Evolutionary conservation across 1,140 invertebrate genomes (phyloP).

Genomic region (Papilio glaucus): DNA sequence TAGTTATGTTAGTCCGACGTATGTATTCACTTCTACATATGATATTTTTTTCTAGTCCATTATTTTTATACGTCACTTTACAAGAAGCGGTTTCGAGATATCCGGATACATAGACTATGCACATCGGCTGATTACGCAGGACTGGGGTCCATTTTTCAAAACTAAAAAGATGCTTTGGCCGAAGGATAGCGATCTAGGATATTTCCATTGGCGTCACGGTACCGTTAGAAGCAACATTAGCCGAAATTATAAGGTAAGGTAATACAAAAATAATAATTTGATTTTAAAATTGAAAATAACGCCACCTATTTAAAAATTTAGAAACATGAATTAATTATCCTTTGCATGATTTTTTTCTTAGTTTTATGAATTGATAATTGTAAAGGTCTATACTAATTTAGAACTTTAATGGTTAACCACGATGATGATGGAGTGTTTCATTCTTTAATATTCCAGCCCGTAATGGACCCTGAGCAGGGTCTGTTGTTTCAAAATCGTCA

Average conservation of each 20-base stretch:
- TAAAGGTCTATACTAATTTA: no score
- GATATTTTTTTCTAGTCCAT: constrained; percentile 86
- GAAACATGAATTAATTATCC: no score
- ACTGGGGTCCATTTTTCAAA: constrained; percentile 89
- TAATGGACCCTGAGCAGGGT: constrained; percentile 86
- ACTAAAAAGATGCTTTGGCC: constrained; percentile 86
- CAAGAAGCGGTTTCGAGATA: constrained; percentile 87
- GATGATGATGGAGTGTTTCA: no score
- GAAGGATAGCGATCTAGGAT: constrained; percentile 87
- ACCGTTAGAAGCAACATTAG: constrained; percentile 86
- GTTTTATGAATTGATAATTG: no score
- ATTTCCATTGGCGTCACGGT: constrained; percentile 89
- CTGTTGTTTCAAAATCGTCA: constrained; percentile 87
- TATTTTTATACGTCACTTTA: constrained; percentile 87
- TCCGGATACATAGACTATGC: constrained; percentile 92
- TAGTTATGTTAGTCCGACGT: no score
- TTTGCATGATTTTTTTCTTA: no score
- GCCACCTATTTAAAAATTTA: no score
- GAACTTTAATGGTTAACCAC: no score
- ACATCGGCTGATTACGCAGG: constrained; percentile 87
- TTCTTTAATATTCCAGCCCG: constrained; percentile 72
- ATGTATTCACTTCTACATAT: no score
- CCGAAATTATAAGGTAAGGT: constrained; percentile 84
- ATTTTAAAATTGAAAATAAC: no score
- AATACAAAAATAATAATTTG: no score